These are phyloP conservation scores for Acanthis flammea DNA, from an alignment of 2,797 vertebrate genomes.

Conservation along the genomic window DNA sequence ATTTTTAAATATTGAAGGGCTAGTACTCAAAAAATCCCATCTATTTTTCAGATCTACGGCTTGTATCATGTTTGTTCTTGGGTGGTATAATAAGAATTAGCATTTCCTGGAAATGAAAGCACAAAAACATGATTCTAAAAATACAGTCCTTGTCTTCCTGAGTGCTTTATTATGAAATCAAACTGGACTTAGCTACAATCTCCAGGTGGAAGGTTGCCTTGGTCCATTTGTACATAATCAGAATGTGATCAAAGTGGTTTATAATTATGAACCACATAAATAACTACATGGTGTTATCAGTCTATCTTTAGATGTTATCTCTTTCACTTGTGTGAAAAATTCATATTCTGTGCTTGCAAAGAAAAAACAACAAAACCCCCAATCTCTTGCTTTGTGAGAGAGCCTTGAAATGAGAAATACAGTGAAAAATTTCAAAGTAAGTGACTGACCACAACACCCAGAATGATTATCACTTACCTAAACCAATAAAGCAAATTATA, in stretches of 20 bases:
- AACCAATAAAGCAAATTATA: neutral
- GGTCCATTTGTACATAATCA: neutral
- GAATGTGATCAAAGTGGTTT: neutral
- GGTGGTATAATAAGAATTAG: neutral
- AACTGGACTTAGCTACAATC: accelerated
- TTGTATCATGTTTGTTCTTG: neutral
- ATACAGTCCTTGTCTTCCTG: neutral
- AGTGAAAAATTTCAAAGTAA: neutral
- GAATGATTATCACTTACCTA: neutral
- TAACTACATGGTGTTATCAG: neutral
- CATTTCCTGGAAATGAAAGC: neutral
- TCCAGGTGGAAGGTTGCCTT: neutral
- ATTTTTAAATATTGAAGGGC: neutral
- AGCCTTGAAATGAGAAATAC: neutral
- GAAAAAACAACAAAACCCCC: neutral
- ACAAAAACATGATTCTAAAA: neutral
- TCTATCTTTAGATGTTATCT: neutral
- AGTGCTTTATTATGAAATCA: neutral
- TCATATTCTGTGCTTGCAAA: neutral
- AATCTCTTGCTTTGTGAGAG: neutral
- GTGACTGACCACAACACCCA: neutral
- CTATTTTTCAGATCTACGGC: neutral
- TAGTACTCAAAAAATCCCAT: accelerated
- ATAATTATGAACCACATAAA: neutral
- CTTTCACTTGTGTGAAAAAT: neutral